phyloP scores from a whole-genome alignment of 2,888 invertebrate genomes.

The Idaea aversata region DNA sequence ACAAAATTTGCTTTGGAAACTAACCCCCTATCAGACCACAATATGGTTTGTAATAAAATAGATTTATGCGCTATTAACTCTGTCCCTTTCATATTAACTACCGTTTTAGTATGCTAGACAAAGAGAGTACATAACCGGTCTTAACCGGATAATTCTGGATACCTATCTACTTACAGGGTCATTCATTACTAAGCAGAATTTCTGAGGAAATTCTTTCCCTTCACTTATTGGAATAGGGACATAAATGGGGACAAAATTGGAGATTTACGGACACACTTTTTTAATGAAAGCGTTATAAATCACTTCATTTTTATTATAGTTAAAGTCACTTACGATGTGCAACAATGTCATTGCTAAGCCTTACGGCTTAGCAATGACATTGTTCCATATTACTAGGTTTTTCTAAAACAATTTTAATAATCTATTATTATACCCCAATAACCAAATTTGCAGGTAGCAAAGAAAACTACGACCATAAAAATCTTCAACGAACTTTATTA shows the following conservation, averaged over 20 bases:
- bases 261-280: conserved; percentile 20
- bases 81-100: conserved; percentile 21
- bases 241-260: conserved; percentile 5
- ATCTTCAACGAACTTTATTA: not conserved
- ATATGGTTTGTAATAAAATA: conserved; percentile 21
- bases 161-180: conserved; percentile 27
- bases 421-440: too few species aligned
- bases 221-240: conserved; percentile 23
- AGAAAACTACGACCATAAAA: not conserved
- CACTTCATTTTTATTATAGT: conserved; percentile 13
- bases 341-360: too few species aligned
- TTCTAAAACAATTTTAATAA: too few species aligned
- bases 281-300: conserved; percentile 25
- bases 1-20: not conserved
- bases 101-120: conserved; percentile 22
- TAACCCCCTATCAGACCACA: not conserved
- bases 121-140: conserved; percentile 21
- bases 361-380: too few species aligned
- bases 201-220: conserved; percentile 28
- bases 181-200: conserved; percentile 35
- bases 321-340: too few species aligned
- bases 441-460: not conserved
- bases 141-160: conserved; percentile 28
- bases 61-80: conserved; percentile 21
- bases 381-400: too few species aligned